Conservation (phyloP, 1,140 invertebrate species). For the Drosophila dunni region DNA sequence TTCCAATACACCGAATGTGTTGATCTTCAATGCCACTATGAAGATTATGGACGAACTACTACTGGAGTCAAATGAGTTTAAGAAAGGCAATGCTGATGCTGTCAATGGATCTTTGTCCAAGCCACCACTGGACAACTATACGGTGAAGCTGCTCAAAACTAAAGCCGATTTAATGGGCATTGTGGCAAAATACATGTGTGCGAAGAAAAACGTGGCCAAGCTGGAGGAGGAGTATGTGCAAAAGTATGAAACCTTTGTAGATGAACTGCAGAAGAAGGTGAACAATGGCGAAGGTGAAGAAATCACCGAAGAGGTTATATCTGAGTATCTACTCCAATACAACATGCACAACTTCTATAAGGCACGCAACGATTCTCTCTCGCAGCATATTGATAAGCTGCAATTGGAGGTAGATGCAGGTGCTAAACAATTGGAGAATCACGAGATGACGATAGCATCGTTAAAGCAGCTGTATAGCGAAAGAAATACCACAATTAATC, state of each 20-base stretch:
- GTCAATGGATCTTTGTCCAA: conserved; percentile 16
- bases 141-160: conserved; percentile 70
- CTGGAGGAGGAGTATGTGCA: conserved; percentile 61
- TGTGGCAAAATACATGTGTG: conserved; percentile 56
- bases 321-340: conserved; percentile 72
- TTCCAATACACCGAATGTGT: conserved; percentile 62
- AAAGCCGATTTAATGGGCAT: conserved; percentile 67
- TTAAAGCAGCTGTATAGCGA: conserved; percentile 74
- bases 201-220: conserved; percentile 53
- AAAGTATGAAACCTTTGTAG: conserved; percentile 59
- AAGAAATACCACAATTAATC: conserved; percentile 69
- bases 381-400: conserved; percentile 69
- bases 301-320: conserved; percentile 67
- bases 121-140: conserved; percentile 55
- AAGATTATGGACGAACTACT: conserved; percentile 74
- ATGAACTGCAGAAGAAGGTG: conserved; percentile 68
- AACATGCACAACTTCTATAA: conserved; percentile 68
- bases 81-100: conserved; percentile 3
- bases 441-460: conserved; percentile 69
- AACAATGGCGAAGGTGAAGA: conserved; percentile 58
- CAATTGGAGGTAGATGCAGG: conserved; percentile 60
- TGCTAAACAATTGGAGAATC: conserved; percentile 63
- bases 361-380: conserved; percentile 65
- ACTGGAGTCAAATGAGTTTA: conserved; percentile 65
- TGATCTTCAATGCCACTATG: conserved; percentile 72